A percentile compares a stretch with the other conserved stretches of the same genome.
These are phyloP conservation scores for Mus musculus DNA, from an alignment of 2,113 vertebrate genomes.

Conservation along the genomic window GRCm39 chrX:20275501-20276000, in stretches of 20 bases:
- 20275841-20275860: constrained; percentile 30
- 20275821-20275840: constrained; percentile 26
- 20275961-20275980: background rate
- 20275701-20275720: background rate
- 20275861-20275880: constrained; percentile 26
- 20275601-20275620: background rate
- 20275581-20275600: background rate
- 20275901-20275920: background rate
- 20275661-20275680: background rate
- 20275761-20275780: constrained; percentile 42
- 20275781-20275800: constrained; percentile 60
- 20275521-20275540: background rate
- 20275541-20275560: constrained; percentile 17
- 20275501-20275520: background rate
- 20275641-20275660: constrained; percentile 15
- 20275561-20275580: background rate
- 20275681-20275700: constrained; percentile 19
- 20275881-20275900: constrained; percentile 45
- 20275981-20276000: constrained; percentile 20
- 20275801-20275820: constrained; percentile 4
- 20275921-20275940: background rate
- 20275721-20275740: background rate
- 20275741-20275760: background rate
- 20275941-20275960: background rate
- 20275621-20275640: background rate